Conservation (phyloP, 2,113 vertebrate genomes). For the Hymenochirus boettgeri region DNA sequence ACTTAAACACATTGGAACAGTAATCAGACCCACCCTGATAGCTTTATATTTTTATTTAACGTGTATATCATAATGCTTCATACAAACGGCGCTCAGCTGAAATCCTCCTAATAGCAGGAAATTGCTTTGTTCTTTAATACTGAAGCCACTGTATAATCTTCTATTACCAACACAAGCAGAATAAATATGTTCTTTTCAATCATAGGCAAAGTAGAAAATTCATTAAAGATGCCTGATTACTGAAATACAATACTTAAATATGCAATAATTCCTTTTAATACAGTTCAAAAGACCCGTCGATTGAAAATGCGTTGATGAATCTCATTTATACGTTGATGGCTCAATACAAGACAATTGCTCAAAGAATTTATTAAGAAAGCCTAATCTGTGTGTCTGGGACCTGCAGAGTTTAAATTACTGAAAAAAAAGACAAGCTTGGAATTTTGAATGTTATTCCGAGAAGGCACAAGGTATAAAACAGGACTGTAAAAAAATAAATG, state of each 20-base stretch:
- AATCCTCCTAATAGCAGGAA: slow-evolving; percentile 36
- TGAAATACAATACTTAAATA: slow-evolving; percentile 51
- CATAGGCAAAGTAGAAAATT: slow-evolving; percentile 44
- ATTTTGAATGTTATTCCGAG: slow-evolving; percentile 35
- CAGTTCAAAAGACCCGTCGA: slow-evolving; percentile 22
- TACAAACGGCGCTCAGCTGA: slow-evolving; percentile 12
- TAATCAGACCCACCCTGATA: too few species aligned
- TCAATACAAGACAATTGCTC: slow-evolving; percentile 33
- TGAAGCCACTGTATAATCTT: slow-evolving; percentile 35
- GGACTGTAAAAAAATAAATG: slow-evolving; percentile 12
- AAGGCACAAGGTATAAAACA: neutral
- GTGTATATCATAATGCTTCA: neutral
- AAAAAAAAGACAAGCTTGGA: slow-evolving; percentile 24
- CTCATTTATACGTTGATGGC: slow-evolving; percentile 31
- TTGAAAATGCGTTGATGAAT: slow-evolving; percentile 33
- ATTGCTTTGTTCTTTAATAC: slow-evolving; percentile 38
- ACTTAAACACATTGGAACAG: too few species aligned
- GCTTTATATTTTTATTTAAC: too few species aligned
- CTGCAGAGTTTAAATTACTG: slow-evolving; percentile 34
- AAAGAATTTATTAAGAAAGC: slow-evolving; percentile 27
- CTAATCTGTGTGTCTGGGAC: slow-evolving; percentile 31
- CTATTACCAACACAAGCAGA: slow-evolving; percentile 38
- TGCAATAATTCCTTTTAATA: slow-evolving; percentile 37
- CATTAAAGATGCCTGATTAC: slow-evolving; percentile 63
- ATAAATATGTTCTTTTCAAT: slow-evolving; percentile 39